Percentiles rank a stretch among this genome's conserved stretches.
Evolutionary conservation across 2,113 vertebrate genomes (phyloP).

Genomic region (Trichomycterus rosablanca): DNA sequence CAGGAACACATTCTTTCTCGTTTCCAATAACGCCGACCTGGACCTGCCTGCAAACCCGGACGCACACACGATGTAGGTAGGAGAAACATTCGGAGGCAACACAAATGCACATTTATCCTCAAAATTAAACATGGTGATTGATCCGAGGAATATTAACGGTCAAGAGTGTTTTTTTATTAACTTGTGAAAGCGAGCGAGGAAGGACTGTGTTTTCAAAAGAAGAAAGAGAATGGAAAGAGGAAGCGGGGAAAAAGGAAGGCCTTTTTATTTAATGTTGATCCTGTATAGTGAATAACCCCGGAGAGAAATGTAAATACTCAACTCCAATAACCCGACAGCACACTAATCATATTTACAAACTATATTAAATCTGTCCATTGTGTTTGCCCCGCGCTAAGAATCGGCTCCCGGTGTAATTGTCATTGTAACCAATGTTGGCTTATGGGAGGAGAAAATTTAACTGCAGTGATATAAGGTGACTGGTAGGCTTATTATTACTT

Average conservation of each 20-base stretch:
- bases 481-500: constrained; percentile 99
- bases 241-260: constrained; percentile 73
- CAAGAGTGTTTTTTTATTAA: constrained; percentile 88
- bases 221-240: constrained; percentile 46
- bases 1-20: constrained; percentile 77
- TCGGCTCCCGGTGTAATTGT: constrained; percentile 92
- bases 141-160: constrained; percentile 89
- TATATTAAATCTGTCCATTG: constrained; percentile 99
- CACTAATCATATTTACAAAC: constrained; percentile 99
- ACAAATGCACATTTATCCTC: constrained; percentile 72
- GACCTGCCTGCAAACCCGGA: constrained; percentile 42
- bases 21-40: constrained; percentile 72
- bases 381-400: constrained; percentile 83
- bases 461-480: constrained; percentile 99
- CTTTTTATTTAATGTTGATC: constrained; percentile 86
- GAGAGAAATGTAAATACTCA: constrained; percentile 99
- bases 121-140: constrained; percentile 86
- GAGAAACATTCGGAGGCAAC: constrained; percentile 68
- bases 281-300: constrained; percentile 87
- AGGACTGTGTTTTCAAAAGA: constrained; percentile 50
- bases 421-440: constrained; percentile 90
- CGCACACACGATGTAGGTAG: constrained; percentile 46
- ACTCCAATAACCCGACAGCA: constrained; percentile 95
- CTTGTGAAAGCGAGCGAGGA: constrained; percentile 67
- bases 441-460: constrained; percentile 90